Percentiles rank a stretch among this genome's conserved stretches.
Conservation (phyloP, 2,888 invertebrate species). For the Hypolimnas misippus region DNA sequence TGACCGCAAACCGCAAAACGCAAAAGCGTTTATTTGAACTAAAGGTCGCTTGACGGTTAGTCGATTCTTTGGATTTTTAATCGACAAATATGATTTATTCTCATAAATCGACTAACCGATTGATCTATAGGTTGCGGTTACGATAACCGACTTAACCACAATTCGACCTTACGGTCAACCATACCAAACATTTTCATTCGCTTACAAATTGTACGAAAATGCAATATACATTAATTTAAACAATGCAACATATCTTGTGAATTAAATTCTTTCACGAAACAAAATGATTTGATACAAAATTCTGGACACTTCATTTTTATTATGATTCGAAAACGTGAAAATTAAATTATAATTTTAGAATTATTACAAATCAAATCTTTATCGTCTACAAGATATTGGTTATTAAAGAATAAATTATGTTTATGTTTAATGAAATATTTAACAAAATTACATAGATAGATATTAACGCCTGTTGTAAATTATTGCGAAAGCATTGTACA, state of each 20-base stretch:
- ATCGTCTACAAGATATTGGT: constrained; percentile 5
- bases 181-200: background rate
- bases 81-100: background rate
- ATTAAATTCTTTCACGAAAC: background rate
- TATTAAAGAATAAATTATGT: constrained; percentile 3
- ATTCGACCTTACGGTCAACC: background rate
- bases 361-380: background rate
- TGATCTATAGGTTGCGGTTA: background rate
- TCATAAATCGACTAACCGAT: background rate
- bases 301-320: background rate
- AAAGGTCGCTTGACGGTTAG: too few relatives aligned
- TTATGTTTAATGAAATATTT: background rate
- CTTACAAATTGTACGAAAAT: background rate
- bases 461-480: constrained; percentile 23
- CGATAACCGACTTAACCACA: background rate
- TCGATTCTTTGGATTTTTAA: background rate
- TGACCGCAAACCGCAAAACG: background rate
- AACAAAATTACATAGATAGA: constrained; percentile 14
- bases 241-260: background rate
- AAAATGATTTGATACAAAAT: background rate
- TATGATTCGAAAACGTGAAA: background rate
- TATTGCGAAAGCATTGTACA: constrained; percentile 27
- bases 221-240: background rate
- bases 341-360: background rate
- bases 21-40: too few relatives aligned